Base-by-base conservation (phyloP, 2,888 invertebrate genomes). In the Zele albiditarsus region DNA sequence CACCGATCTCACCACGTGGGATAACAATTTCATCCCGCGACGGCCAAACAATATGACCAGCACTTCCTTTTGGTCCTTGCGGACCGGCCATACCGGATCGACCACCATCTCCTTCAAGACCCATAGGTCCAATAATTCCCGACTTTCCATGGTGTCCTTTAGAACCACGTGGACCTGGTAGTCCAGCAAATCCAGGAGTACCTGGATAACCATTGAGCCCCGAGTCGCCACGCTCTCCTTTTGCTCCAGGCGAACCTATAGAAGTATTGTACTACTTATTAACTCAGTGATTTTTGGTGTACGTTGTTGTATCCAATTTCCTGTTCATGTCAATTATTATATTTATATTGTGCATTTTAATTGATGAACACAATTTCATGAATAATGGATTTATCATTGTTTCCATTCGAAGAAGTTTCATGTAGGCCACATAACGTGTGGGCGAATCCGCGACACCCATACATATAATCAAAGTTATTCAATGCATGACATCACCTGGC, bases 121-220 rank as follows among this genome's bases (percentile, higher is more conserved):
- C 91, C 73, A 85, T 87, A 6, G 84, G 78, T 46, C 91, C 91
- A 38, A 80, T 65, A 6, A 62, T 91, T 46, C 96, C 96, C 25
- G 89, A 90, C 75, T 91, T 88, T 8, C 96, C 96, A 1, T 90
- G 89, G 78, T 90, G 91, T 3, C 96, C 96, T 87, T 94, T 94
- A 12, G 90, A 85, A 20, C 96, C 96, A 33, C 88, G 81, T 0
- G 90, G 88, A 27, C 95, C 95, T 53, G 90, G 89, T 0, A 92
- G 87, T 65, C 95, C 96, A 8, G 90, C 90, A 65, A 90, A 90
- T 72, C 95, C 95, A 46, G 89, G 89, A 31, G 87, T 77, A n/a
- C 93, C 92, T 0, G 90, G 87, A 28, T 89, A 86, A 16, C 92
- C 92, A 74, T 90, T 87, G 28, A 90, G 81, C 38, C 92, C 93